A percentile compares a stretch with the other conserved stretches of the same genome.
Conservation (phyloP, 2,888 invertebrate genomes). For the Drosophila neotestacea region DNA sequence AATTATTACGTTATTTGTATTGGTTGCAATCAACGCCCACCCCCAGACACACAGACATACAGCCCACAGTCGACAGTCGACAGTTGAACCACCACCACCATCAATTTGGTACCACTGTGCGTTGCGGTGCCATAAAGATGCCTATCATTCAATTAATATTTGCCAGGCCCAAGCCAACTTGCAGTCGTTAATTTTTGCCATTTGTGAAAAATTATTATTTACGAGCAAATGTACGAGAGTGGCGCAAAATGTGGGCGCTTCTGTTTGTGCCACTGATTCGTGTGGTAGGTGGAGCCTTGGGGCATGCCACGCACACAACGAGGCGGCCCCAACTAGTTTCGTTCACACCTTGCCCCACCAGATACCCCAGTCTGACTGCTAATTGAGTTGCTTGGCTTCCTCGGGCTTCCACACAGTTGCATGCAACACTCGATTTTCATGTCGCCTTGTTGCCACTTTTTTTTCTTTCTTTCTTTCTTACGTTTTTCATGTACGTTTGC, state of each 20-base stretch:
- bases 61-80: no score
- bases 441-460: slow-evolving; percentile 32
- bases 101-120: slow-evolving; percentile 27
- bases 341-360: background rate
- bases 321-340: slow-evolving; percentile 38
- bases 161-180: slow-evolving; percentile 38
- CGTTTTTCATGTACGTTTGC: slow-evolving; percentile 1
- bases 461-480: background rate
- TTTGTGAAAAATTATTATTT: slow-evolving; percentile 66
- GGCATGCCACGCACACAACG: slow-evolving; percentile 19
- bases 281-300: slow-evolving; percentile 56
- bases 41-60: slow-evolving; percentile 1
- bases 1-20: slow-evolving; percentile 84
- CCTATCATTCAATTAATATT: slow-evolving; percentile 83
- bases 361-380: slow-evolving; percentile 42
- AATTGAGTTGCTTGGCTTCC: slow-evolving; percentile 81
- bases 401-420: slow-evolving; percentile 67
- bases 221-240: background rate
- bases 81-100: background rate
- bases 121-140: slow-evolving; percentile 66
- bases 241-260: slow-evolving; percentile 26
- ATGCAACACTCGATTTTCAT: slow-evolving; percentile 55
- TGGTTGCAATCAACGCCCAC: slow-evolving; percentile 77
- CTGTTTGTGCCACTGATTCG: slow-evolving; percentile 11
- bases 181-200: slow-evolving; percentile 57